These are phyloP conservation scores for Notolepis coatsorum DNA, from an alignment of 2,797 vertebrate species.

Conservation along the genomic window DNA sequence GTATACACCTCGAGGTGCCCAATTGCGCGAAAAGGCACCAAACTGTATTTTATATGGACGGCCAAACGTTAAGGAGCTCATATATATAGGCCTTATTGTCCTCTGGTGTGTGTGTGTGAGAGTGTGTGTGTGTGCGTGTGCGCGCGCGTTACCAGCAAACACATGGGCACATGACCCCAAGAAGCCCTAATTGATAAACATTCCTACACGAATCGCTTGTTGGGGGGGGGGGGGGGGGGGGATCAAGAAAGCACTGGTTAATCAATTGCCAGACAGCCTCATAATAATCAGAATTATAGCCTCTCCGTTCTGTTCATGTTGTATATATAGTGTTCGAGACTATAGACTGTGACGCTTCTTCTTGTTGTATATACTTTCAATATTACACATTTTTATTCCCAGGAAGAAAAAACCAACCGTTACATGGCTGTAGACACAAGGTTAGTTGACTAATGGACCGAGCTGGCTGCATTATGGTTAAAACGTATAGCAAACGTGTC, in stretches of 20 bases:
- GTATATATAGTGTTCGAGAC: too few species aligned
- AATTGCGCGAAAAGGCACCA: slow-evolving; percentile 11
- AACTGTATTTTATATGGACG: slow-evolving; percentile 13
- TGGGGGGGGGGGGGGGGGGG: too few species aligned
- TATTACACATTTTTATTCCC: too few species aligned
- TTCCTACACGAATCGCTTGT: slow-evolving; percentile 7
- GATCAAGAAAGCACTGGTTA: background rate
- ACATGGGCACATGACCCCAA: slow-evolving; percentile 15
- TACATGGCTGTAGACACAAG: too few species aligned
- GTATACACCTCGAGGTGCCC: slow-evolving; percentile 4
- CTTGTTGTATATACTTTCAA: too few species aligned
- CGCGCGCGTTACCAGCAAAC: background rate
- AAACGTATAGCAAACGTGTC: too few species aligned
- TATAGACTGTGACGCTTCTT: too few species aligned
- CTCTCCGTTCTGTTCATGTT: too few species aligned
- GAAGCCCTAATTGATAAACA: slow-evolving; percentile 44
- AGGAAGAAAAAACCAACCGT: too few species aligned
- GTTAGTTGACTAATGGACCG: too few species aligned
- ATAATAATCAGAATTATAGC: background rate
- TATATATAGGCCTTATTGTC: slow-evolving; percentile 5
- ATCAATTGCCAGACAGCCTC: background rate
- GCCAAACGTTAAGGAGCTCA: slow-evolving; percentile 11
- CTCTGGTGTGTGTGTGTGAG: background rate
- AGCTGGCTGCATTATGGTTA: too few species aligned
- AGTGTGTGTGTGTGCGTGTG: background rate